Evolutionary conservation across 2,113 vertebrate genomes (phyloP).

Genomic region (Merops nubicus): DNA sequence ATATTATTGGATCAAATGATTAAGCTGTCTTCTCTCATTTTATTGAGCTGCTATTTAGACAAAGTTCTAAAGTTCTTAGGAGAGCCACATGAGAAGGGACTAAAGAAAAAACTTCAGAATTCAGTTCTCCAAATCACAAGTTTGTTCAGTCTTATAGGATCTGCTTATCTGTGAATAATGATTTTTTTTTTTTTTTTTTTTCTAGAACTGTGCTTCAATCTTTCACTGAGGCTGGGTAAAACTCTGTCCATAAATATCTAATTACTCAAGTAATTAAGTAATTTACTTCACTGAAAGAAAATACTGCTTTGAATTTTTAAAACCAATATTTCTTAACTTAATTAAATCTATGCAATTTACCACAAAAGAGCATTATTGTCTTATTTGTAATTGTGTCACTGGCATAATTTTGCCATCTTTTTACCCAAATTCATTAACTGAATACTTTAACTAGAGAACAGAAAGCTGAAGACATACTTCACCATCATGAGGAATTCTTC

Average conservation of each 20-base stretch:
- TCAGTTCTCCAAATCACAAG: not conserved
- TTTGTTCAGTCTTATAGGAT: not conserved
- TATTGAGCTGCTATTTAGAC: not conserved
- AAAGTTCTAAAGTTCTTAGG: not conserved
- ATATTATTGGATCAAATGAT: not conserved
- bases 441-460: not conserved
- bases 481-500: not conserved
- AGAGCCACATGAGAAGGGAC: not conserved
- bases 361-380: accelerated
- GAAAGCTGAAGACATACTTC: not conserved
- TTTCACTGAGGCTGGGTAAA: not conserved
- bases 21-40: not conserved
- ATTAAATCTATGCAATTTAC: not conserved
- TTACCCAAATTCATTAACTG: not conserved
- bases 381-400: not conserved
- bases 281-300: not conserved
- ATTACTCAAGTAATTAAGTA: not conserved
- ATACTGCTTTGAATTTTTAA: not conserved
- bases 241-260: not conserved
- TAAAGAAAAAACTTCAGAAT: not conserved
- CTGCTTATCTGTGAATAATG: not conserved
- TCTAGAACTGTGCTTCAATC: not conserved
- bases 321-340: not conserved
- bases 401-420: not conserved
- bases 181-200: no score